Percentiles rank a stretch among this genome's conserved stretches.
Conservation (phyloP, 2,888 invertebrate genomes). For the Pyralis farinalis region DNA sequence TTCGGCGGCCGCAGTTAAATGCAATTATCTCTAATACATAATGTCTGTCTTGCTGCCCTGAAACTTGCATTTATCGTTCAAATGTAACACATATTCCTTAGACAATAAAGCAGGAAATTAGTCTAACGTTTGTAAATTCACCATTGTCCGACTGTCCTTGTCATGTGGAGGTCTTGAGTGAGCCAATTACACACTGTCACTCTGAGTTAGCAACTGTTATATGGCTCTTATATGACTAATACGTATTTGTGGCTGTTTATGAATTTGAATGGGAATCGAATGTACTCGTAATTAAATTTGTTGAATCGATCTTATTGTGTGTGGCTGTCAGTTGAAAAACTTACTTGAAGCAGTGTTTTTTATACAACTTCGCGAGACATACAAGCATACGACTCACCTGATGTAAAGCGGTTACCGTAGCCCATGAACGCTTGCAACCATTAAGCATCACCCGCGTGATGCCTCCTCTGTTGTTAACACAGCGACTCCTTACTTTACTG, state of each 20-base stretch:
- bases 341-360: too few relatives aligned
- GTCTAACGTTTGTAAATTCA: background rate
- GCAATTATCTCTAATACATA: constrained; percentile 56
- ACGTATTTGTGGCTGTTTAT: background rate
- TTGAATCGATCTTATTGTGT: too few relatives aligned
- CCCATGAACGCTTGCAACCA: too few relatives aligned
- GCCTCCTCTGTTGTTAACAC: too few relatives aligned
- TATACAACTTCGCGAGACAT: too few relatives aligned
- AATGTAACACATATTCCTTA: constrained; percentile 20
- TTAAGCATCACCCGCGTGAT: too few relatives aligned
- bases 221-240: background rate
- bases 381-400: too few relatives aligned
- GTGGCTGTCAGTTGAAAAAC: too few relatives aligned
- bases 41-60: constrained; percentile 34
- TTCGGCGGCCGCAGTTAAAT: constrained; percentile 45
- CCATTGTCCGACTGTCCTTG: background rate
- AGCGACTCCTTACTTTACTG: too few relatives aligned
- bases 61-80: constrained; percentile 10
- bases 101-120: constrained; percentile 11
- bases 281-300: too few relatives aligned
- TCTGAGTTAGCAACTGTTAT: background rate
- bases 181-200: constrained; percentile 3
- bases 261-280: too few relatives aligned
- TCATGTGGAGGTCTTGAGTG: constrained; percentile 1
- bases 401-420: too few relatives aligned